phyloP scores from a whole-genome alignment of 2,113 vertebrate genomes.

The Psilopogon haemacephalus region DNA sequence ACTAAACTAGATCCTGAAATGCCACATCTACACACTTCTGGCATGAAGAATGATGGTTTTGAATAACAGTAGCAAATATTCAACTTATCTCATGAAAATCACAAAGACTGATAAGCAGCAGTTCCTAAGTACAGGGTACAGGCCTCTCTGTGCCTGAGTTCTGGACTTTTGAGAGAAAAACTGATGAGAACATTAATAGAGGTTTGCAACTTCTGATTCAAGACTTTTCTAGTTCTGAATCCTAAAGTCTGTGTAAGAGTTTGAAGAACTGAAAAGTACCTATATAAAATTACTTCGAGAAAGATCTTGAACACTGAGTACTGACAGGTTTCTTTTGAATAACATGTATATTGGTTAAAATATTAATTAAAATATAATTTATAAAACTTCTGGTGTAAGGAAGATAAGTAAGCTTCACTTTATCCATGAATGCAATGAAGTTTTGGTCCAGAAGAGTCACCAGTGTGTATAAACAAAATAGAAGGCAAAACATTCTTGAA shows the following conservation, averaged over 20 bases:
- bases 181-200: not conserved
- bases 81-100: too few species aligned
- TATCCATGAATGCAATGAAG: fast-evolving
- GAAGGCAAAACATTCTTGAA: not conserved
- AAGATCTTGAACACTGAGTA: not conserved
- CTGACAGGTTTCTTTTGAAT: not conserved
- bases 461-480: not conserved
- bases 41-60: too few species aligned
- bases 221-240: not conserved
- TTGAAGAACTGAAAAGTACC: not conserved
- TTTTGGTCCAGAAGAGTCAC: not conserved
- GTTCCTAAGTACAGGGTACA: not conserved
- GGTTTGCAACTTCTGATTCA: not conserved
- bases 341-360: not conserved
- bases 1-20: too few species aligned
- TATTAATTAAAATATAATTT: not conserved
- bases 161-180: not conserved
- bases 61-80: too few species aligned
- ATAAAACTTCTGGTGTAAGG: not conserved
- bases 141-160: not conserved
- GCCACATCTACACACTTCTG: too few species aligned
- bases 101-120: not conserved
- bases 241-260: not conserved
- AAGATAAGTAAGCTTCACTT: not conserved
- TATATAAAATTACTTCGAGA: not conserved